Conservation (phyloP, 1,140 invertebrate genomes). For the Bombus breviceps region DNA sequence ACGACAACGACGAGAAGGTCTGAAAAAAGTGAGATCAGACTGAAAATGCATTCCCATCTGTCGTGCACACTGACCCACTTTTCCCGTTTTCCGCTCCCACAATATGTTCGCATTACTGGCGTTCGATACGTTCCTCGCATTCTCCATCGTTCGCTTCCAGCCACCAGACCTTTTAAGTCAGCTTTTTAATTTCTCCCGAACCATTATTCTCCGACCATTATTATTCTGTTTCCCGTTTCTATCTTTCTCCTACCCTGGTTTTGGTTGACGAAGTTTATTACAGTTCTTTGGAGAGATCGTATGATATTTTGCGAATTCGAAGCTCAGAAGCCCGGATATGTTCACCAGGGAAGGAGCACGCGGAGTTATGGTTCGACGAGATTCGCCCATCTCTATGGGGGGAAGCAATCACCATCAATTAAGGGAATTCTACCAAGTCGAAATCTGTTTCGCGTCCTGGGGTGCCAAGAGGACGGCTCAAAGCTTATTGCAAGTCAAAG, state of each 20-base stretch:
- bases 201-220: not conserved
- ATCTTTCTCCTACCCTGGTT: not conserved
- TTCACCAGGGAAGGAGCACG: not conserved
- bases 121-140: slow-evolving; percentile 37
- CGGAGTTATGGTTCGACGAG: not conserved
- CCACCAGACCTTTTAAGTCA: not conserved
- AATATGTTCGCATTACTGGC: slow-evolving; percentile 43
- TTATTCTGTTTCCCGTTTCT: not conserved
- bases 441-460: not conserved
- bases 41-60: slow-evolving; percentile 55
- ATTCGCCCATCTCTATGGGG: not conserved
- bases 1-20: slow-evolving; percentile 15
- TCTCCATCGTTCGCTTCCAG: not conserved
- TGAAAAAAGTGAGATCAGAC: slow-evolving; percentile 8
- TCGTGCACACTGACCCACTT: slow-evolving; percentile 27
- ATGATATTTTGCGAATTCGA: not conserved
- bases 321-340: not conserved
- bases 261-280: not conserved
- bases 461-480: not conserved
- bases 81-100: slow-evolving; percentile 25
- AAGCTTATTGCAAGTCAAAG: slow-evolving; percentile 31
- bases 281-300: not conserved
- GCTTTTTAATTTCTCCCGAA: slow-evolving; percentile 43
- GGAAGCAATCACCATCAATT: slow-evolving; percentile 7
- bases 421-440: slow-evolving; percentile 6